Base-by-base conservation (phyloP, 2,797 vertebrate species). In the Sebastes trivittatus region DNA sequence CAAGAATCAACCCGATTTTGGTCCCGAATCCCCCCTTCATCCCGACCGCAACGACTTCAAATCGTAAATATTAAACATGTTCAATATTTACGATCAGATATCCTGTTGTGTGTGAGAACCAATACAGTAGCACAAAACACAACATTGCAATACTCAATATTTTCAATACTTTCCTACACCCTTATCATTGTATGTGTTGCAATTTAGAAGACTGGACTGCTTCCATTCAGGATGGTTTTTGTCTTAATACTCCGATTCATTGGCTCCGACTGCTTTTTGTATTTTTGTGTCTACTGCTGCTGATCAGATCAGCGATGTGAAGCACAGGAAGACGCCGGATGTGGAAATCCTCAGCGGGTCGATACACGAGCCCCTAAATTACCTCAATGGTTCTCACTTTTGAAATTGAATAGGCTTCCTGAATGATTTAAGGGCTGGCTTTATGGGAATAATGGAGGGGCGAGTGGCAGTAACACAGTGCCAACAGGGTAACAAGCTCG, bases 341-440 rank as follows among this genome's bases (percentile, higher is more conserved):
- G 80, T 85, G 67, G 78, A 86, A 84, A 82, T 80, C 81, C 85
- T 89, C 73, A 32, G 83, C 16, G 77, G 80, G 81, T 92, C 77
- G 77, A 88, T 88, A 75, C 77, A n/a, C 2, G 5, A 82, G 84
- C 52, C 80, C 67, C 75, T 90, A 81, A 91, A 93, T 92, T 87
- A 93, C 86, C 87, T 79, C 80, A 75, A 60, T 55, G 29, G 80
- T 84, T 85, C 90, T 88, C 90, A 83, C 82, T 89, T 92, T 84
- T 87, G 87, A 90, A 93, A 92, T 85, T 83, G 87, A 92, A 92
- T 89, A 82, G 70, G 84, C 82, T 62, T 75, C 77, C 83, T 87
- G 82, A 82, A 86, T 90, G 89, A 91, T 90, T 91, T 93, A 91
- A 88, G 58, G 65, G 64, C 81, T 2, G 75, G 84, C 77, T 90